A percentile compares a stretch with the other conserved stretches of the same genome.
Evolutionary conservation across 2,113 vertebrate species (phyloP).

Genomic region (Boulengeromyrus knoepffleri): DNA sequence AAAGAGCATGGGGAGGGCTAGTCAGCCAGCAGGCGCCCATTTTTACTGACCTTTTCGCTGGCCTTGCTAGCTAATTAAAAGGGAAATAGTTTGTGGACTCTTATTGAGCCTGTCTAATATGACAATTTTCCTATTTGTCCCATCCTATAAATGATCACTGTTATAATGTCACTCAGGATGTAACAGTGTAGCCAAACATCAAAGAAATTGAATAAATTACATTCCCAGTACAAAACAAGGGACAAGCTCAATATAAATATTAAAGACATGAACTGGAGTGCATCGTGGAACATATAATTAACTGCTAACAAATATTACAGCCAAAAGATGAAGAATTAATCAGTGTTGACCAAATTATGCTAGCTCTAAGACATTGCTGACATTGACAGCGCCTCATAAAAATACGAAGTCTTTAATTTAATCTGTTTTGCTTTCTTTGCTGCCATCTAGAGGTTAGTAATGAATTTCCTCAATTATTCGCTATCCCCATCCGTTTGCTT

Average conservation of each 20-base stretch:
- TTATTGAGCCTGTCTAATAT: neutral
- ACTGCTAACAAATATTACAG: neutral
- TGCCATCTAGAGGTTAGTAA: neutral
- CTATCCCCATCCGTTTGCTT: neutral
- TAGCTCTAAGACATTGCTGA: neutral
- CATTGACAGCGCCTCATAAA: neutral
- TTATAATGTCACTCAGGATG: neutral
- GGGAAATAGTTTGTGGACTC: neutral
- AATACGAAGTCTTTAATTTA: neutral
- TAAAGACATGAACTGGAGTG: neutral
- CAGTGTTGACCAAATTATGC: neutral
- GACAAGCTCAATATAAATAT: neutral
- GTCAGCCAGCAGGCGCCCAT: neutral
- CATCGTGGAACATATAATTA: neutral
- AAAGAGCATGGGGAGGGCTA: neutral
- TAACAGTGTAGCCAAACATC: neutral
- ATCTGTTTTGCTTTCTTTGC: neutral
- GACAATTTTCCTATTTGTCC: neutral
- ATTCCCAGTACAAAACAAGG: neutral
- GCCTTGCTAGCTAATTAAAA: neutral
- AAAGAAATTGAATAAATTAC: neutral
- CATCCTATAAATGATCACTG: neutral
- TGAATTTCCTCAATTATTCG: neutral
- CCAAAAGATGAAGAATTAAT: neutral
- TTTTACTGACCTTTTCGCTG: neutral